Conservation (phyloP, 2,113 vertebrate species). For the Semicossyphus pulcher region DNA sequence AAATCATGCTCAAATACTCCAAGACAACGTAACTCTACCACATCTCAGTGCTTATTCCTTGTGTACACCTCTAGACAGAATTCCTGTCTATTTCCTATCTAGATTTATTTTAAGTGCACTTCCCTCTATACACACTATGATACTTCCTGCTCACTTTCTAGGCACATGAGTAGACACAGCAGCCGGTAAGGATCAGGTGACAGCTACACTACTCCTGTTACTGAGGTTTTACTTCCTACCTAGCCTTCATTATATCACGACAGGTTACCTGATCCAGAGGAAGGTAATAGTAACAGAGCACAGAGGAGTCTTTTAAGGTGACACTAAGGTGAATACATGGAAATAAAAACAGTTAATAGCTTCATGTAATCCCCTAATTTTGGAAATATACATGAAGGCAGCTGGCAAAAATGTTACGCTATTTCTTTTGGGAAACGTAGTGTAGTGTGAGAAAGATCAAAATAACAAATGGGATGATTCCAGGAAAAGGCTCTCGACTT, state of each 20-base stretch:
- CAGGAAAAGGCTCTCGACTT: background rate
- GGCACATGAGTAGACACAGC: constrained; percentile 12
- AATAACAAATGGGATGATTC: background rate
- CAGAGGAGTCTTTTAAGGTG: constrained; percentile 19
- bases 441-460: background rate
- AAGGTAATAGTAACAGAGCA: background rate
- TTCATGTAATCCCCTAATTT: too few relatives aligned
- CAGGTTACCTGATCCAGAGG: constrained; percentile 45
- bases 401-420: background rate
- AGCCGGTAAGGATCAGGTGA: constrained; percentile 40
- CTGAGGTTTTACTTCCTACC: constrained; percentile 49
- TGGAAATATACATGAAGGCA: too few relatives aligned
- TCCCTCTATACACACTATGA: background rate
- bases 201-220: constrained; percentile 53
- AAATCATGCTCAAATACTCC: too few relatives aligned
- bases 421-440: background rate
- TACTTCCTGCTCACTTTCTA: constrained; percentile 49
- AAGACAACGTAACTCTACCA: too few relatives aligned
- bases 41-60: too few relatives aligned
- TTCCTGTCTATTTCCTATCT: too few relatives aligned
- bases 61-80: too few relatives aligned
- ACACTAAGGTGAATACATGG: too few relatives aligned
- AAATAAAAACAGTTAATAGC: too few relatives aligned
- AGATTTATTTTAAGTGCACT: too few relatives aligned
- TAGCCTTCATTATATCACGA: constrained; percentile 22